A percentile compares a stretch with the other conserved stretches of the same genome.
These are phyloP conservation scores for Platerodrilus igneus DNA, from an alignment of 2,888 invertebrate species.

Conservation along the genomic window DNA sequence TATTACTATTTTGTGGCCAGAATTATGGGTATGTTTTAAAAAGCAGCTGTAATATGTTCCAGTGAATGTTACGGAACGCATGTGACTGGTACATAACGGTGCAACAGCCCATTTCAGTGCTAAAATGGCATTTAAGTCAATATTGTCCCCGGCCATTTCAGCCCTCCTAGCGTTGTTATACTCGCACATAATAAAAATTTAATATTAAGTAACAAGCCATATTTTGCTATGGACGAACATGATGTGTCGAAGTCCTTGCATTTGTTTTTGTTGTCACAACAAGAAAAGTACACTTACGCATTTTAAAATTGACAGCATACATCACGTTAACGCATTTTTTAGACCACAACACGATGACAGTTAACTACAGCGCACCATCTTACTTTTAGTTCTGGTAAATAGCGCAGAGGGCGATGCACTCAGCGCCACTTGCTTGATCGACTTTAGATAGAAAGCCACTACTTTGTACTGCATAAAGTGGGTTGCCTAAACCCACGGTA, in stretches of 20 bases:
- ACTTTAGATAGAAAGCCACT: too few relatives aligned
- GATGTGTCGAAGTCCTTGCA: conserved; percentile 7
- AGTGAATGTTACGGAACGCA: too few relatives aligned
- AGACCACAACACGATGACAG: conserved; percentile 30
- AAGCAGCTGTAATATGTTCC: too few relatives aligned
- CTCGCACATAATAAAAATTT: conserved; percentile 18
- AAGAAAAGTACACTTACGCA: conserved; percentile 6
- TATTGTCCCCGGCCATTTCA: conserved; percentile 44
- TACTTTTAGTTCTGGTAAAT: conserved; percentile 15
- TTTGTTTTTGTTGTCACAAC: conserved; percentile 1
- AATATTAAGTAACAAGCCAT: conserved; percentile 15
- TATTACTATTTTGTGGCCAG: too few relatives aligned
- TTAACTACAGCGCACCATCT: conserved; percentile 25
- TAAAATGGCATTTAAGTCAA: conserved; percentile 45
- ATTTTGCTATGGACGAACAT: conserved; percentile 19
- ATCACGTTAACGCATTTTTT: conserved; percentile 26
- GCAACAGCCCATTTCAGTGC: too few relatives aligned
- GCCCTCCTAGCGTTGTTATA: conserved; percentile 40
- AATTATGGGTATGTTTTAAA: too few relatives aligned
- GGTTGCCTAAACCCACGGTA: too few relatives aligned
- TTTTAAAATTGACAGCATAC: conserved; percentile 23
- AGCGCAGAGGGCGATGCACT: conserved; percentile 17
- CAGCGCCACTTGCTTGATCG: conserved; percentile 20
- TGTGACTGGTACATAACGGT: too few relatives aligned
- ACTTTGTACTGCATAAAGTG: too few relatives aligned